Evolutionary conservation across 1,140 invertebrate genomes (phyloP).

Genomic region (Thereuonema tuberculata): DNA sequence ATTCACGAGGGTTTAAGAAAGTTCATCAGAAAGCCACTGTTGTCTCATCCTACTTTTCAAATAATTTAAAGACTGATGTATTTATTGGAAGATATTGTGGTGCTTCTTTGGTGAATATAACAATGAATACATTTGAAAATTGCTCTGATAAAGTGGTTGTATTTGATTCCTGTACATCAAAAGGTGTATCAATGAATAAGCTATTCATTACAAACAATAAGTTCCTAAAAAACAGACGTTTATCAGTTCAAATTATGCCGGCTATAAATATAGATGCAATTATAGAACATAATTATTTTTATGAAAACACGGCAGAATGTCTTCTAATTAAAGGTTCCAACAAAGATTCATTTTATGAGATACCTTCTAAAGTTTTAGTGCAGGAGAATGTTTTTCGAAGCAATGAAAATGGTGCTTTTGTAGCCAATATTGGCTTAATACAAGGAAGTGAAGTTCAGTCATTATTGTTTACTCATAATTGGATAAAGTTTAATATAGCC

Average conservation of each 20-base stretch:
- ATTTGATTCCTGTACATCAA: conserved; percentile 9
- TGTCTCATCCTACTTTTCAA: conserved; percentile 69
- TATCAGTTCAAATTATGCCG: conserved; percentile 43
- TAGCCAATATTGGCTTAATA: conserved; percentile 70
- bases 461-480: conserved; percentile 76
- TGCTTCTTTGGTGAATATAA: conserved; percentile 55
- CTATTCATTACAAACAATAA: conserved; percentile 74
- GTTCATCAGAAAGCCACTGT: conserved; percentile 71
- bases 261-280: conserved; percentile 62
- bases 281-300: conserved; percentile 80
- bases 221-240: conserved; percentile 32
- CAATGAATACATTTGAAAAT: conserved; percentile 44
- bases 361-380: too few relatives aligned
- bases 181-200: conserved; percentile 26
- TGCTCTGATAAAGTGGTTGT: conserved; percentile 3
- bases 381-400: too few relatives aligned
- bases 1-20: conserved; percentile 61
- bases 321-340: too few relatives aligned
- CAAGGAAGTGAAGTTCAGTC: conserved; percentile 68
- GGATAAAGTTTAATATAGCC: conserved; percentile 70
- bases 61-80: conserved; percentile 71
- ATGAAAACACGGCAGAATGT: too few relatives aligned
- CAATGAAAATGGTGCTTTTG: too few relatives aligned
- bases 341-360: too few relatives aligned
- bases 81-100: conserved; percentile 47